Base-by-base conservation (phyloP, 2,113 vertebrate species). In the Baryphthengus martii region DNA sequence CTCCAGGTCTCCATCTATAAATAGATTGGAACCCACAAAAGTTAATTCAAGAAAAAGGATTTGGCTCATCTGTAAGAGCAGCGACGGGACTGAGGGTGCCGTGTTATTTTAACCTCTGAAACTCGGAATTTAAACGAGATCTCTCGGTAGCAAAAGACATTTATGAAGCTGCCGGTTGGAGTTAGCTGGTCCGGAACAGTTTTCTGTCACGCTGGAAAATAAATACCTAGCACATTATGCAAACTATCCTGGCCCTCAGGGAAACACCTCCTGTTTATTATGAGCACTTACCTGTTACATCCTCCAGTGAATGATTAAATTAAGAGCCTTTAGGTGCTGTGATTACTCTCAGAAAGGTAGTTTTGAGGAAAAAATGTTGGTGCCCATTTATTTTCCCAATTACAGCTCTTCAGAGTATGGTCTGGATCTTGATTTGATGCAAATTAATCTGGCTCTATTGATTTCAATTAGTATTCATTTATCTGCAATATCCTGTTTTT, bases 1-100 rank as follows among this genome's bases (percentile, higher is more conserved):
- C 86, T 96, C 96, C 1, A 88, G 77, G 20, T 96, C 95, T 88
- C 45, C 96, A 26, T 71, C 97, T 98, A 95, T 62, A 96, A 97
- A 96, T 55, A 96, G 89, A 96, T 78, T 17, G 94, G 33, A 96
- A 93, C 39, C 89, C 28, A 52, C 39, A 65, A 61, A 83, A 89
- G 33, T 89, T 93, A 95, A 90, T 95, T 94, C 88, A 83, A 83
- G 37, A 71, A 81, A 73, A 87, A 72, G 47, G 56, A 92, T 71
- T 93, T 74, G 50, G 59, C 87, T 91, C 45, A 52, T 26, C 72
- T 23, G 39, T 37, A 94, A 65, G n/a, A 78, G 71, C 70, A 94
- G 47, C 24, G 40, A 50, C 59, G 66, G 25, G 37, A 74, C 14
- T 55, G 17, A 29, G 3, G 3, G 17, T 71, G 52, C 23, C 37